Conservation (phyloP, 2,888 invertebrate species). For the Disparrhopalites patrizii region DNA sequence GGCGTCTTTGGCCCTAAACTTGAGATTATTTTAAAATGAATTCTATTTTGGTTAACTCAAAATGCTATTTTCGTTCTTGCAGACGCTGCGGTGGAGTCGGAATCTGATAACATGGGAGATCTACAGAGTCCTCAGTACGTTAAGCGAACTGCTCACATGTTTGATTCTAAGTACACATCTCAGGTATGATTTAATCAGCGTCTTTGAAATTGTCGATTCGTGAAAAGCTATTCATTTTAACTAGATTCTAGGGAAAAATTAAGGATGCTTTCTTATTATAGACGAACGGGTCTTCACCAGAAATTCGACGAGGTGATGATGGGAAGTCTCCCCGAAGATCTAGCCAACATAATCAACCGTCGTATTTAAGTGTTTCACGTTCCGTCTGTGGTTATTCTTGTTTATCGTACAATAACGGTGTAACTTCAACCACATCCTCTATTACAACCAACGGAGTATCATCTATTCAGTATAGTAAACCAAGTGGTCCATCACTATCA, state of each 20-base stretch:
- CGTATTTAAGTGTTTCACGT: slow-evolving; percentile 82
- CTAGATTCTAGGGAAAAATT: too few species aligned
- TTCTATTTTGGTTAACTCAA: too few species aligned
- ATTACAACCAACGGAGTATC: slow-evolving; percentile 15
- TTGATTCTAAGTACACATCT: slow-evolving; percentile 45
- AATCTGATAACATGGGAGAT: slow-evolving; percentile 39
- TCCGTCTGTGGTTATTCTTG: slow-evolving; percentile 87
- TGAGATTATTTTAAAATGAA: too few species aligned
- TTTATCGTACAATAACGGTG: slow-evolving; percentile 44
- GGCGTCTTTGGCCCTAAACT: too few species aligned
- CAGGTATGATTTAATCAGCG: slow-evolving; percentile 17
- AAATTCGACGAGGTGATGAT: slow-evolving; percentile 7
- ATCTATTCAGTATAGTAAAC: not conserved
- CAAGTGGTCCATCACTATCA: not conserved
- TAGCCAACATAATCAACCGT: slow-evolving; percentile 60
- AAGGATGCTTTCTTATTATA: not conserved
- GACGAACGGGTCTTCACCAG: slow-evolving; percentile 22
- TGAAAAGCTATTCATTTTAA: too few species aligned
- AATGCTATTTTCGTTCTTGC: too few species aligned
- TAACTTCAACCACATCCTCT: not conserved
- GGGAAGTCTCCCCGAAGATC: slow-evolving; percentile 52
- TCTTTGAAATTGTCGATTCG: too few species aligned
- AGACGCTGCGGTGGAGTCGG: too few species aligned
- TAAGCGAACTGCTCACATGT: slow-evolving; percentile 51
- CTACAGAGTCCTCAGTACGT: slow-evolving; percentile 52